Percentiles rank a stretch among this genome's conserved stretches.
Conservation (phyloP, 2,888 invertebrate species). For the Andrena dorsata region DNA sequence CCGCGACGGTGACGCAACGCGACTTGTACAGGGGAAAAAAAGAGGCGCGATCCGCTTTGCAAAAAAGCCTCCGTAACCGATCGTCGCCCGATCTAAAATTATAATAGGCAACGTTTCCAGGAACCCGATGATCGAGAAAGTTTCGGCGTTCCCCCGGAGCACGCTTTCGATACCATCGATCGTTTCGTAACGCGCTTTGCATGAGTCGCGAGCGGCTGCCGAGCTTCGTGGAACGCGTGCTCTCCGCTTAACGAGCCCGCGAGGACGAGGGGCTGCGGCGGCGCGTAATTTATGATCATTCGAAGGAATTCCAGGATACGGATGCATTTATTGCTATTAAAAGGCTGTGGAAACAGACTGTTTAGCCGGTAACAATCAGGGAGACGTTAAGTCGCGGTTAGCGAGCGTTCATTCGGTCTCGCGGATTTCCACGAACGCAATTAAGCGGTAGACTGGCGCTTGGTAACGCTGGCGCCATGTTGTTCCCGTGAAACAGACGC, state of each 20-base stretch:
- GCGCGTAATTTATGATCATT: neutral
- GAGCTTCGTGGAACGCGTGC: neutral
- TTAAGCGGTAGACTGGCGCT: neutral
- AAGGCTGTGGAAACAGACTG: neutral
- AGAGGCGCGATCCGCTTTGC: neutral
- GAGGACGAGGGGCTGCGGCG: neutral
- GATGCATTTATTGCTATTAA: slow-evolving; percentile 15
- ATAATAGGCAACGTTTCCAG: slow-evolving; percentile 20
- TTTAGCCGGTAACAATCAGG: slow-evolving; percentile 1
- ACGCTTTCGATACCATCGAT: slow-evolving; percentile 11
- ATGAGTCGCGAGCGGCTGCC: slow-evolving; percentile 2
- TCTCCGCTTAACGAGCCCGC: neutral
- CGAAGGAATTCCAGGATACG: neutral
- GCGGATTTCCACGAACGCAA: slow-evolving; percentile 41
- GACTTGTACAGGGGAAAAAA: neutral
- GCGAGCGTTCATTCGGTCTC: slow-evolving; percentile 10
- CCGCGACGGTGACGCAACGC: slow-evolving; percentile 1
- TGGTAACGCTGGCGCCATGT: slow-evolving; percentile 17
- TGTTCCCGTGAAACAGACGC: slow-evolving; percentile 5
- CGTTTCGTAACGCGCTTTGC: slow-evolving; percentile 31
- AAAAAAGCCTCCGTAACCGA: neutral
- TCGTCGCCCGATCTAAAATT: slow-evolving; percentile 33
- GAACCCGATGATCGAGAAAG: slow-evolving; percentile 31
- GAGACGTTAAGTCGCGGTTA: slow-evolving; percentile 7
- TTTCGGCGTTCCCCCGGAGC: slow-evolving; percentile 9